Evolutionary conservation across 2,797 vertebrate species (phyloP).

Genomic region (Momotus momota): DNA sequence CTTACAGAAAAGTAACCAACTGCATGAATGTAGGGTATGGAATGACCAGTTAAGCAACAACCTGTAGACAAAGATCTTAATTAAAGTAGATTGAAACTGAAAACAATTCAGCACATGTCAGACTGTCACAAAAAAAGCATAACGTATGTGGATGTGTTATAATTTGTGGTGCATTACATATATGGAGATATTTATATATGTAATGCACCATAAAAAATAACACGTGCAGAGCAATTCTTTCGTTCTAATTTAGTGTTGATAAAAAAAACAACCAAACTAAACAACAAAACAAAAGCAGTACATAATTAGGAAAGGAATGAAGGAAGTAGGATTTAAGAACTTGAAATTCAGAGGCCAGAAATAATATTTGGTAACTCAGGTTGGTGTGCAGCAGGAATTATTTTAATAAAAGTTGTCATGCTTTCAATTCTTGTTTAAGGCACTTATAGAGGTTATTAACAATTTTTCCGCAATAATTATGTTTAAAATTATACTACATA

Average conservation of each 20-base stretch:
- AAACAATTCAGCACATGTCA: background rate
- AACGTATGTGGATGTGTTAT: rapidly evolving
- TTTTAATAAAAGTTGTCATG: background rate
- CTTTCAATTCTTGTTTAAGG: background rate
- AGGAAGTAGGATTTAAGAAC: background rate
- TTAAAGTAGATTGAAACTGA: background rate
- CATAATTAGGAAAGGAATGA: background rate
- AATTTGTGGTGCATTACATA: rapidly evolving
- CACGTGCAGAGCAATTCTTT: background rate
- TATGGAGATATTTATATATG: too few species aligned
- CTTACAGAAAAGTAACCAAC: background rate
- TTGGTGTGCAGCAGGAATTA: background rate
- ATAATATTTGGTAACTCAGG: background rate
- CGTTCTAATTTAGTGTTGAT: background rate
- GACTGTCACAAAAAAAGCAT: background rate
- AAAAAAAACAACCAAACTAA: background rate
- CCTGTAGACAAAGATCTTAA: background rate
- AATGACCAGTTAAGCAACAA: background rate
- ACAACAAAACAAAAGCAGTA: background rate
- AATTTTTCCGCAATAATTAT: background rate
- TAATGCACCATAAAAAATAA: background rate
- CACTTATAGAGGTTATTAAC: background rate
- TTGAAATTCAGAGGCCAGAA: background rate
- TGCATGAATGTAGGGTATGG: background rate
- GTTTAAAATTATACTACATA: background rate